These are phyloP conservation scores for Notoglanidium macrostoma DNA, from an alignment of 2,797 vertebrate species.

Conservation along the genomic window DNA sequence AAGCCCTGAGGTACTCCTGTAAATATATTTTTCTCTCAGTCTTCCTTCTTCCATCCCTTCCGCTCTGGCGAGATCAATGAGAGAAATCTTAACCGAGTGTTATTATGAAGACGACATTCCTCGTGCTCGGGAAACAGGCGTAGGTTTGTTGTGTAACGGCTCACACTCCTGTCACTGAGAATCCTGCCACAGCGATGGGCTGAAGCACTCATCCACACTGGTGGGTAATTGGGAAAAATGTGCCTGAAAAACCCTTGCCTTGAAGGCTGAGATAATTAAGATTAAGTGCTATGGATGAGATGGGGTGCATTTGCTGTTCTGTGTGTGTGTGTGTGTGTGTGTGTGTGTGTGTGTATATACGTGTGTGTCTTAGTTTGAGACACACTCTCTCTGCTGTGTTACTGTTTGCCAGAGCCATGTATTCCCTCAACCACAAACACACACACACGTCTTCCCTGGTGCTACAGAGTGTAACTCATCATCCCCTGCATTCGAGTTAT, in stretches of 20 bases:
- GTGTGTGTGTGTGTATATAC: too few species aligned
- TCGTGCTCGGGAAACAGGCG: not conserved
- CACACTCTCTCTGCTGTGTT: not conserved
- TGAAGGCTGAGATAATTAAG: slow-evolving; percentile 37
- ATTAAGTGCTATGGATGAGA: slow-evolving; percentile 35
- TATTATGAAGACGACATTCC: slow-evolving; percentile 4
- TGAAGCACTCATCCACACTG: slow-evolving; percentile 42
- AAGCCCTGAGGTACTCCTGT: not conserved
- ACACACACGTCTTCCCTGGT: not conserved
- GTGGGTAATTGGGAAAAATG: slow-evolving; percentile 38
- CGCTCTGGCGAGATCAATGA: not conserved
- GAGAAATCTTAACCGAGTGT: not conserved
- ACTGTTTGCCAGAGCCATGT: not conserved
- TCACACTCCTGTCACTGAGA: slow-evolving; percentile 28
- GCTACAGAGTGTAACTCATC: not conserved
- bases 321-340: too few species aligned
- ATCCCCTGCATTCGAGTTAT: not conserved
- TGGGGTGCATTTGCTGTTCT: not conserved
- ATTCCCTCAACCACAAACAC: not conserved
- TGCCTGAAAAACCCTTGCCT: slow-evolving; percentile 31
- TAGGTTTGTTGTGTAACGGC: slow-evolving; percentile 37
- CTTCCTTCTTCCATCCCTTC: not conserved
- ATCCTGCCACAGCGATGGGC: slow-evolving; percentile 23
- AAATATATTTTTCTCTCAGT: not conserved
- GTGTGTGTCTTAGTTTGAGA: not conserved